Evolutionary conservation across 2,113 vertebrate genomes (phyloP), one percentile per base, ranked within the genome.

Genomic region (Heterotilapia buettikoferi): DNA sequence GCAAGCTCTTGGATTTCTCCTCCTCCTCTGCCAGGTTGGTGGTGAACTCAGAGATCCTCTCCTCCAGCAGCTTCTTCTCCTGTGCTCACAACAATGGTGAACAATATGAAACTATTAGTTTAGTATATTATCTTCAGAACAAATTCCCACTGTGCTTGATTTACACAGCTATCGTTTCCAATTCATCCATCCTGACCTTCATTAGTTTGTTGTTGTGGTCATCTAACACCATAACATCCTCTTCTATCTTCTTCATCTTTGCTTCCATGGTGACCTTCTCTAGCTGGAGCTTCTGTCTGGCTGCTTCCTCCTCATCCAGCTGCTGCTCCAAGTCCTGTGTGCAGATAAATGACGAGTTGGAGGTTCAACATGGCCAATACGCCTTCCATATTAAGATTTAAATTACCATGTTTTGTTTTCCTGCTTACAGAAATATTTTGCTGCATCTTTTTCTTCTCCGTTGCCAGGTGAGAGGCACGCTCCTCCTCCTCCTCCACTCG

Each of bases 401-500:
- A 52, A 78, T 76, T 2, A 50, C 6, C 9, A 7, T 14, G 31
- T 13, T 16, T 40, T 21, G 4, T 16, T 16, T 71, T 59, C 16
- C 12, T 33, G 59, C 89, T 86, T 94, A 99, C 99, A 86, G 97
- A 93, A 80, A 99, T 99, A 59, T 99, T 99, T 85, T 99, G 98
- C 91, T 99, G 99, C 99, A 99, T 99, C 92, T 99, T 99, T 94
- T 98, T 99, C 94, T 98, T 99, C 59, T 99, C 99, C 0, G 91
- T 1, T 80, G 95, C 88, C 86, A 99, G 94, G 1, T 98, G 98
- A 78, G 97, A 97, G 82, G 97, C 98, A 11, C 98, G 95, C 94
- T 99, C 99, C 79, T 99, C 99, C 86, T 99, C 99, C 82, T 99
- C 99, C 92, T 99, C 99, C 59, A 99, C 97, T 1, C 99, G 97